Conservation (phyloP, 2,797 vertebrate genomes). For the Pangasius mekongensis region DNA sequence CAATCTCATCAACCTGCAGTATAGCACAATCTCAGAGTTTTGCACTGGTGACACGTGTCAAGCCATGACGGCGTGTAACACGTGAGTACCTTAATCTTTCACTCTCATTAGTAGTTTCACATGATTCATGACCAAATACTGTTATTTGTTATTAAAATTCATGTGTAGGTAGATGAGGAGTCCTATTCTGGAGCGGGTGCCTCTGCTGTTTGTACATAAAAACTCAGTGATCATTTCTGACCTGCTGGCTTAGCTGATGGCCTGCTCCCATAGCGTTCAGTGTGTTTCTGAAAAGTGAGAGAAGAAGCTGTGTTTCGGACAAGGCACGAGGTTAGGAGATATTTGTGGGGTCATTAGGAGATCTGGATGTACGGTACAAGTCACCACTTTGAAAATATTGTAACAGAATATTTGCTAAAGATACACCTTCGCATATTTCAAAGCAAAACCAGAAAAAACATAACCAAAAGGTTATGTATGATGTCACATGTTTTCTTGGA, state of each 20-base stretch:
- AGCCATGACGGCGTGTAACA: slow-evolving; percentile 96
- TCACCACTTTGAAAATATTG: background rate
- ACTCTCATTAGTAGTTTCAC: background rate
- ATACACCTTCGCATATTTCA: background rate
- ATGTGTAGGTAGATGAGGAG: background rate
- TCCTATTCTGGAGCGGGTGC: background rate
- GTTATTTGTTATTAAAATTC: background rate
- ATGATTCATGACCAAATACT: background rate
- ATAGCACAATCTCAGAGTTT: slow-evolving; percentile 99
- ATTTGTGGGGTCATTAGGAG: background rate
- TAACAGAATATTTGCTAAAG: background rate
- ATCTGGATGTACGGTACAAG: background rate
- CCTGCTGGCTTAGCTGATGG: background rate
- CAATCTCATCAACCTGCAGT: slow-evolving; percentile 99
- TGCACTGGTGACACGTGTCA: slow-evolving; percentile 98
- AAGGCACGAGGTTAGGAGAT: background rate
- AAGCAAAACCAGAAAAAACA: background rate
- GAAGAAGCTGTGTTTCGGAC: background rate
- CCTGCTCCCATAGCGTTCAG: background rate
- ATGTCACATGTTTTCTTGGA: slow-evolving; percentile 2
- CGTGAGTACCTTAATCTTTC: slow-evolving; percentile 81
- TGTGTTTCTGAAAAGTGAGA: background rate
- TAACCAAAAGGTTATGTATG: background rate
- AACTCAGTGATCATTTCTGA: background rate
- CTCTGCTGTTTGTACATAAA: background rate